phyloP scores from a whole-genome alignment of 1,140 invertebrate genomes.

The Dufourea novaeangliae region DNA sequence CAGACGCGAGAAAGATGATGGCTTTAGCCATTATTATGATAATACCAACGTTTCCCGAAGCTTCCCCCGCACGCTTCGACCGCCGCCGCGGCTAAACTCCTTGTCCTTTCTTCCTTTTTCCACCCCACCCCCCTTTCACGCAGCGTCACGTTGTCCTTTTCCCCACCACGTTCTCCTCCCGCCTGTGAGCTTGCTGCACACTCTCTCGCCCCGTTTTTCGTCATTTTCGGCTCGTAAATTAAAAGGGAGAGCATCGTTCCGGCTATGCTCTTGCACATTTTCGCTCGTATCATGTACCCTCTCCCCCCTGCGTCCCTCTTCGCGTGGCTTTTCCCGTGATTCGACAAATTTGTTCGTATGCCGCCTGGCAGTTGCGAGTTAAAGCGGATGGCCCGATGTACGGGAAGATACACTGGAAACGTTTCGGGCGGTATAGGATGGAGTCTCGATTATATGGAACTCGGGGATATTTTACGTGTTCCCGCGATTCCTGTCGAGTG shows the following conservation, averaged over 20 bases:
- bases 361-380: background rate
- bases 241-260: constrained; percentile 38
- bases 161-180: background rate
- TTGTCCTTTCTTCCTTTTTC: constrained; percentile 47
- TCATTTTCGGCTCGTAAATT: constrained; percentile 49
- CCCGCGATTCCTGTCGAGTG: no score
- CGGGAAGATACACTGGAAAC: no score
- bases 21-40: constrained; percentile 74
- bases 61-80: constrained; percentile 59
- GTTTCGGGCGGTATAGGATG: no score
- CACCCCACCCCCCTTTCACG: background rate
- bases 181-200: background rate
- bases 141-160: constrained; percentile 27
- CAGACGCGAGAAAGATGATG: constrained; percentile 69
- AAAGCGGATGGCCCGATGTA: background rate
- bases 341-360: constrained; percentile 1
- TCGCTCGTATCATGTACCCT: background rate
- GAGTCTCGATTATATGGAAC: no score
- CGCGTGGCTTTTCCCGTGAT: background rate
- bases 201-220: constrained; percentile 26
- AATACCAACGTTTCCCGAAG: constrained; percentile 69
- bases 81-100: constrained; percentile 40
- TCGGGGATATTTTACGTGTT: no score
- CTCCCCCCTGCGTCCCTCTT: background rate
- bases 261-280: background rate